Conservation (phyloP, 2,797 vertebrate genomes). For the Delichon dasypus region DNA sequence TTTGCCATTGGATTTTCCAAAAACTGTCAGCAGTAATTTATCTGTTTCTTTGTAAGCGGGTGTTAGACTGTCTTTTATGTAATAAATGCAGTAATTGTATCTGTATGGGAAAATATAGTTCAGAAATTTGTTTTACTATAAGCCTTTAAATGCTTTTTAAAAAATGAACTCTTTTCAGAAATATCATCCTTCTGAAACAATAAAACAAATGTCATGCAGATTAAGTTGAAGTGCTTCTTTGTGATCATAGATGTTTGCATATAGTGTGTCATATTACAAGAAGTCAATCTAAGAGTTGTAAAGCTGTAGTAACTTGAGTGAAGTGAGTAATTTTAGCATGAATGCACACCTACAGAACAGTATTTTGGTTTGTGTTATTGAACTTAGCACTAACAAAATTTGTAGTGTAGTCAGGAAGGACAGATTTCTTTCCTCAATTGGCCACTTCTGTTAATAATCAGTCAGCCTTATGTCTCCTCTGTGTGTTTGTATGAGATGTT, state of each 20-base stretch:
- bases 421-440: constrained; percentile 1
- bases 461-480: not conserved
- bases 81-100: not conserved
- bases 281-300: not conserved
- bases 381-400: not conserved
- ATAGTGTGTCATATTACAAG: not conserved
- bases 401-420: not conserved
- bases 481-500: constrained; percentile 21
- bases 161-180: not conserved
- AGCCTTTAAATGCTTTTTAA: not conserved
- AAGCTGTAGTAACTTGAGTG: not conserved
- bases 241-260: not conserved
- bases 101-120: not conserved
- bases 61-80: not conserved
- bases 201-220: not conserved
- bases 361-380: not conserved
- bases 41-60: not conserved
- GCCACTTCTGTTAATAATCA: constrained; percentile 46
- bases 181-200: not conserved
- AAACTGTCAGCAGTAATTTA: not conserved
- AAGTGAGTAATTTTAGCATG: not conserved
- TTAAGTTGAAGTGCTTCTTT: not conserved
- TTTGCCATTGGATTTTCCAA: not conserved
- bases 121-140: not conserved
- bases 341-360: not conserved